Evolutionary conservation across 2,113 vertebrate species (phyloP).

Genomic region (Gadus chalcogrammus): DNA sequence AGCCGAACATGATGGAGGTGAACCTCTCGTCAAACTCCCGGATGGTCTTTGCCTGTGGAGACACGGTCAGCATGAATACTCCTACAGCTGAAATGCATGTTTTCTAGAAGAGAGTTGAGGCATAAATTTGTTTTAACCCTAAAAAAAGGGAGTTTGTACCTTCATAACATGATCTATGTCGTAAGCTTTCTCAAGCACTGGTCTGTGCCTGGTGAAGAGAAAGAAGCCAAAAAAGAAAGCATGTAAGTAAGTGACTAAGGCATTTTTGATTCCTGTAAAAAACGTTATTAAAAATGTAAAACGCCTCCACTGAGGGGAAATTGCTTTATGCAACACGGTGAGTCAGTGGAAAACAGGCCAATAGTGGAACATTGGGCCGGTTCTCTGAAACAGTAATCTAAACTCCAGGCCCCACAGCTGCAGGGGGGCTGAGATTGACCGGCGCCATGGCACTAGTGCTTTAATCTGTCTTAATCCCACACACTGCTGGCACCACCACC

Average conservation of each 20-base stretch:
- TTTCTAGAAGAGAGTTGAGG: not conserved
- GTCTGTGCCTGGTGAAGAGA: constrained; percentile 81
- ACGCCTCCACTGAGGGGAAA: too few species aligned
- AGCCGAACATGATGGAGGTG: constrained; percentile 97
- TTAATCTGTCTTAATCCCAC: constrained; percentile 33
- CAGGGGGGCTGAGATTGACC: not conserved
- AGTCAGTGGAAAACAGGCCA: too few species aligned
- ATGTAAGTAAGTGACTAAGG: too few species aligned
- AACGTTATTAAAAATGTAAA: too few species aligned
- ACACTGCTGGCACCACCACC: constrained; percentile 4
- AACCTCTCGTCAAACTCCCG: constrained; percentile 95
- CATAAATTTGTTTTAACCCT: not conserved
- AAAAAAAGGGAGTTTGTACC: constrained; percentile 66
- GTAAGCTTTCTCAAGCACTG: constrained; percentile 88
- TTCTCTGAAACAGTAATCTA: too few species aligned
- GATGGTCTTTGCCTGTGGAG: constrained; percentile 87
- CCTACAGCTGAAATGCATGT: not conserved
- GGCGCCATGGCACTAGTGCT: not conserved
- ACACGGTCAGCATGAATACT: not conserved
- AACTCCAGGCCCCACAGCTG: not conserved
- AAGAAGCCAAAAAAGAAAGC: constrained; percentile 6
- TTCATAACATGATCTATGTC: constrained; percentile 97
- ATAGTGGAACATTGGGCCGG: too few species aligned
- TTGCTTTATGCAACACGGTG: too few species aligned
- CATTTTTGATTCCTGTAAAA: too few species aligned